phyloP scores from a whole-genome alignment of 37 sponge, comb jelly and placozoan species.

The Crambe crambe region DNA sequence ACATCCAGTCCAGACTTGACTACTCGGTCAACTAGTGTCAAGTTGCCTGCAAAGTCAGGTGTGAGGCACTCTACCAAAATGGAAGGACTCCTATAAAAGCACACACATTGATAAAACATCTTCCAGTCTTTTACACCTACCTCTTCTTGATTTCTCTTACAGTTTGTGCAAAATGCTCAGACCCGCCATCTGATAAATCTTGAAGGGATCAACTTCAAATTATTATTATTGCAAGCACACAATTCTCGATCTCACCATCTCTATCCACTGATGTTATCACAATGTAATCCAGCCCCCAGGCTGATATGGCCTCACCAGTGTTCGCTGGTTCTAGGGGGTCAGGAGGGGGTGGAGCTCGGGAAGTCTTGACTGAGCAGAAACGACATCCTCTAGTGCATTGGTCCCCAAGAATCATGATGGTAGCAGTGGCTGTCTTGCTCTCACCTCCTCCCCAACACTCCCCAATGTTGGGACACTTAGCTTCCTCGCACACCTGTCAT shows the following conservation, averaged over 20 bases:
- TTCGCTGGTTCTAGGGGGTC: slow-evolving; percentile 96
- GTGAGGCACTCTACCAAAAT: slow-evolving; percentile 93
- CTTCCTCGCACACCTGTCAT: slow-evolving; percentile 96
- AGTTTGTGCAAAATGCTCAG: slow-evolving; percentile 93
- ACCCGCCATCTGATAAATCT: slow-evolving; percentile 92
- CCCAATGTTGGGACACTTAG: slow-evolving; percentile 98
- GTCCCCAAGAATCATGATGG: slow-evolving; percentile 98
- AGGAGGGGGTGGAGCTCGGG: slow-evolving; percentile 89
- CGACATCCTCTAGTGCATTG: slow-evolving; percentile 98
- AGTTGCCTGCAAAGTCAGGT: slow-evolving; percentile 94
- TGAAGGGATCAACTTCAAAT: too few species aligned
- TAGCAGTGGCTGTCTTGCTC: slow-evolving; percentile 89
- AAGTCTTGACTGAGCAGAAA: slow-evolving; percentile 99
- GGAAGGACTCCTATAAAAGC: slow-evolving; percentile 47
- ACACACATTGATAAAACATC: not conserved
- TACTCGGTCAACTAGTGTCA: slow-evolving; percentile 64
- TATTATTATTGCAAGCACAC: too few species aligned
- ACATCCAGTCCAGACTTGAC: slow-evolving; percentile 93
- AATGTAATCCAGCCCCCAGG: slow-evolving; percentile 95
- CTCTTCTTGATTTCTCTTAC: slow-evolving; percentile 85
- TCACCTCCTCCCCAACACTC: slow-evolving; percentile 99
- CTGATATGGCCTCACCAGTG: slow-evolving; percentile 88
- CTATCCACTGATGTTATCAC: slow-evolving; percentile 99
- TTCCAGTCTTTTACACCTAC: not conserved
- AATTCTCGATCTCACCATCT: slow-evolving; percentile 74